Conservation (phyloP, 2,113 vertebrate species). For the Lasiurus borealis region DNA sequence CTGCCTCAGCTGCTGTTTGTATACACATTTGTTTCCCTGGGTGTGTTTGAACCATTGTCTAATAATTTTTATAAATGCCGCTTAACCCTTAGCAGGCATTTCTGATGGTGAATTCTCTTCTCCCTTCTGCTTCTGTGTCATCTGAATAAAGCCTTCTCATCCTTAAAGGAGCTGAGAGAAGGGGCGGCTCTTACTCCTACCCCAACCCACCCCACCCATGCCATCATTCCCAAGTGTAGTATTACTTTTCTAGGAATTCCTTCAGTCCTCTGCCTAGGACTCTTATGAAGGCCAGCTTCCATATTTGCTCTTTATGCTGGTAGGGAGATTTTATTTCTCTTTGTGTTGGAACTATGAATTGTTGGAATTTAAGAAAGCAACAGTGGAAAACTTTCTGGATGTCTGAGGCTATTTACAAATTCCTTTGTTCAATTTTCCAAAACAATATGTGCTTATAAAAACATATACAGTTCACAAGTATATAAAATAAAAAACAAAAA, state of each 20-base stretch:
- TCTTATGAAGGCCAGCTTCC: not conserved
- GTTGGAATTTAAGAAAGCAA: constrained; percentile 22
- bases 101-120: not conserved
- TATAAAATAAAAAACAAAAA: not conserved
- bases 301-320: not conserved
- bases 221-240: not conserved
- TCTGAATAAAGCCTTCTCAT: constrained; percentile 2
- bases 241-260: not conserved
- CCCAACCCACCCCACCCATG: not conserved
- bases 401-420: not conserved
- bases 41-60: not conserved
- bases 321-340: not conserved
- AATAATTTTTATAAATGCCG: constrained; percentile 36
- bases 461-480: not conserved
- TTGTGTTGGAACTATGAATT: not conserved
- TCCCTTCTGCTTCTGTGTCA: constrained; percentile 27
- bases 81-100: not conserved
- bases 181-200: too few species aligned
- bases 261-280: not conserved
- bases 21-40: not conserved
- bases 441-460: not conserved
- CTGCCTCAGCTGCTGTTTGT: not conserved
- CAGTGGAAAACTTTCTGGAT: not conserved
- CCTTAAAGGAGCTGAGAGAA: not conserved
- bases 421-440: not conserved